These are phyloP conservation scores for Megalops cyprinoides DNA, from an alignment of 2,797 vertebrate species.

Conservation along the genomic window DNA sequence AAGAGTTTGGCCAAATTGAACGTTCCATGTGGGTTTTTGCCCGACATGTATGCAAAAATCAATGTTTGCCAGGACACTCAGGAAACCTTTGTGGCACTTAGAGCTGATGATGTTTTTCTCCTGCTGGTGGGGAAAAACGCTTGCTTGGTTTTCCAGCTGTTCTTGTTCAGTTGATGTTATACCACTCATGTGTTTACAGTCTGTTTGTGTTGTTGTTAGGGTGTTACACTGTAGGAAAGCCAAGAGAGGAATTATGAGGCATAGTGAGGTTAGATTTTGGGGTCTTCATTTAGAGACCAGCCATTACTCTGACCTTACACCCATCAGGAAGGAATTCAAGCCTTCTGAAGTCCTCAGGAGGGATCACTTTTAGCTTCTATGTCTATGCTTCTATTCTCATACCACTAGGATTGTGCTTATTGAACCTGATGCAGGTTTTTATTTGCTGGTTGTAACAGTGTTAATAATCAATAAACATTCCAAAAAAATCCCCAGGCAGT, in stretches of 20 bases:
- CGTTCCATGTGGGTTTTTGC: constrained; percentile 32
- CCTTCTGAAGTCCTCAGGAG: constrained; percentile 30
- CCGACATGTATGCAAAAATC: constrained; percentile 30
- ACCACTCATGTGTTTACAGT: constrained; percentile 63
- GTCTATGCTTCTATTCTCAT: constrained; percentile 40
- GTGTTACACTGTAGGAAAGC: constrained; percentile 45
- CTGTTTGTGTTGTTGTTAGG: constrained; percentile 50
- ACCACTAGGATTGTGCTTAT: constrained; percentile 24
- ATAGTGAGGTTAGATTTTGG: constrained; percentile 26
- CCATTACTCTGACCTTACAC: constrained; percentile 42
- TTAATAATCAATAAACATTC: constrained; percentile 54
- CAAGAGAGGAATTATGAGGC: constrained; percentile 30
- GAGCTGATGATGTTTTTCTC: constrained; percentile 32
- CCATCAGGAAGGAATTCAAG: constrained; percentile 52
- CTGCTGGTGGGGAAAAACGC: constrained; percentile 29
- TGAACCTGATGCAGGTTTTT: constrained; percentile 42
- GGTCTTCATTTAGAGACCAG: constrained; percentile 34
- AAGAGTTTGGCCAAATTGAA: constrained; percentile 24
- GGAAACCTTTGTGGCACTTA: constrained; percentile 39
- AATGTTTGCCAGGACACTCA: constrained; percentile 35
- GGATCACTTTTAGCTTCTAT: constrained; percentile 25
- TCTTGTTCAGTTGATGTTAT: constrained; percentile 40
- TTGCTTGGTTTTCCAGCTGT: constrained; percentile 46
- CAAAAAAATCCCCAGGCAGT: constrained; percentile 38
- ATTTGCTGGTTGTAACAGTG: constrained; percentile 35